Conservation (phyloP, 1,140 invertebrate species). For the Bombus confusus region DNA sequence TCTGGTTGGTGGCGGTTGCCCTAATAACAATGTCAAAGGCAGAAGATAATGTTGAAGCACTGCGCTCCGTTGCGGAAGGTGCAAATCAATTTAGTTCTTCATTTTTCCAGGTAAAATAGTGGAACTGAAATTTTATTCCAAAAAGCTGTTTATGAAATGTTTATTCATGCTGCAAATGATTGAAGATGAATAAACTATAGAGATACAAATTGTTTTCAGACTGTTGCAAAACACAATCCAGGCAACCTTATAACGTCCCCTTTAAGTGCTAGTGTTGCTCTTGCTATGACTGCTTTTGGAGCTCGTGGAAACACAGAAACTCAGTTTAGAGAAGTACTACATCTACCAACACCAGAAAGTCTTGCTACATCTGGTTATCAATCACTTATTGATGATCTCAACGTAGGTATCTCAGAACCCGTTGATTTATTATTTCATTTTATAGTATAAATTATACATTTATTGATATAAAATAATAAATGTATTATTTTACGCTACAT, state of each 20-base stretch:
- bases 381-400: conserved; percentile 66
- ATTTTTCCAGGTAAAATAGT: conserved; percentile 46
- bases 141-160: no score
- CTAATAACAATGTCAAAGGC: conserved; percentile 43
- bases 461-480: no score
- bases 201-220: conserved; percentile 46
- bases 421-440: no score
- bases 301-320: conserved; percentile 68
- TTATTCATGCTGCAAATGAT: neutral
- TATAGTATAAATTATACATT: no score
- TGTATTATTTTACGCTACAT: neutral
- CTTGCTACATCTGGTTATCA: conserved; percentile 58
- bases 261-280: conserved; percentile 66
- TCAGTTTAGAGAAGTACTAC: conserved; percentile 65
- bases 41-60: neutral
- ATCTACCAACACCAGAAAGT: conserved; percentile 62
- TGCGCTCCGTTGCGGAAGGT: conserved; percentile 57
- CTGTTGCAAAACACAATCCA: conserved; percentile 34
- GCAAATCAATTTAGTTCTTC: conserved; percentile 60
- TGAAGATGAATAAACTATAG: neutral
- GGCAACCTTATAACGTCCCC: conserved; percentile 74
- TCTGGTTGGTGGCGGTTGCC: conserved; percentile 51
- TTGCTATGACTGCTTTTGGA: conserved; percentile 75
- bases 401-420: conserved; percentile 61
- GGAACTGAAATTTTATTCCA: neutral